phyloP scores from a whole-genome alignment of 2,113 vertebrate genomes.

The Nothocercus julius region DNA sequence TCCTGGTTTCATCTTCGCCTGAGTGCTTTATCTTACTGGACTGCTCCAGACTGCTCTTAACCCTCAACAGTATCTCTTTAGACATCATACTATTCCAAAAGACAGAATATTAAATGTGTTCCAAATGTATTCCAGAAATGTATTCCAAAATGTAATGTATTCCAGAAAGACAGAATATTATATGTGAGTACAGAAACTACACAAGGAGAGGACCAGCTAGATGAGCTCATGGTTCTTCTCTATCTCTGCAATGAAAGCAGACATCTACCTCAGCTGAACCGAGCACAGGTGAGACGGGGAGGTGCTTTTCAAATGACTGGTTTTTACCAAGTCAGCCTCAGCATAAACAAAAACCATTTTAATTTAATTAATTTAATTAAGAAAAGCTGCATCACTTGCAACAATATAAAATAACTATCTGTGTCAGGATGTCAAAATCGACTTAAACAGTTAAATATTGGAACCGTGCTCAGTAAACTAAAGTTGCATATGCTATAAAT shows the following conservation, averaged over 20 bases:
- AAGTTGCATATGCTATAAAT: not conserved
- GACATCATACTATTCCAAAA: not conserved
- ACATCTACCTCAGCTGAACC: not conserved
- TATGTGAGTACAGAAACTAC: not conserved
- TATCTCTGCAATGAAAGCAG: not conserved
- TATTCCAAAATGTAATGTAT: no score
- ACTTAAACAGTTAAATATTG: constrained; percentile 8
- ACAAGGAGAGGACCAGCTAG: not conserved
- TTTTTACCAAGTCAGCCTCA: not conserved
- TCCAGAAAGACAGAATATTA: no score
- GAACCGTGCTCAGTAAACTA: not conserved
- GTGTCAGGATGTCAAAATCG: not conserved
- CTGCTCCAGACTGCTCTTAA: not conserved
- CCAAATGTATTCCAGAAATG: no score
- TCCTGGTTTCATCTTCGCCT: not conserved
- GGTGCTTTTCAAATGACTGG: not conserved
- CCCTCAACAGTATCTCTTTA: not conserved
- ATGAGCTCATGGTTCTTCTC: not conserved
- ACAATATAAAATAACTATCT: not conserved
- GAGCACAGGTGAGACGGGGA: not conserved
- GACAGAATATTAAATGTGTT: no score
- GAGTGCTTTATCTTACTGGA: not conserved
- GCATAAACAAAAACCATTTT: not conserved
- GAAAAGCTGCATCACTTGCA: not conserved
- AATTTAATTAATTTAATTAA: not conserved